Evolutionary conservation across 2,113 vertebrate species (phyloP).

Genomic region (Scomber scombrus): DNA sequence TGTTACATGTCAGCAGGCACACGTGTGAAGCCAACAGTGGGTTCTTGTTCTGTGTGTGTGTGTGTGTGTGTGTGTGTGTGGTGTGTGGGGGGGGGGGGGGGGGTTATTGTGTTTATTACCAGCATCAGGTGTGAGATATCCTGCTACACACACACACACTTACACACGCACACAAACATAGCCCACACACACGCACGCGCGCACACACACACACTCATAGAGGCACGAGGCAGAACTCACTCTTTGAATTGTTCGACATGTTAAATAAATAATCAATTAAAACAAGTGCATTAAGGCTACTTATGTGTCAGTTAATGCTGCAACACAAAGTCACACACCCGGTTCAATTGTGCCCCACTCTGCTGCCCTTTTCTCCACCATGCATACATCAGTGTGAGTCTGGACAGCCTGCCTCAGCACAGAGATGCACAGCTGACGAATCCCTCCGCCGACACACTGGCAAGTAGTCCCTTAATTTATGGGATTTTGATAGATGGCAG

Average conservation of each 20-base stretch:
- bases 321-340: slow-evolving; percentile 26
- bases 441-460: slow-evolving; percentile 83
- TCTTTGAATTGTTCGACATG: slow-evolving; percentile 40
- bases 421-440: slow-evolving; percentile 81
- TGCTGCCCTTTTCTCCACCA: slow-evolving; percentile 61
- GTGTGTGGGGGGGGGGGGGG: not conserved
- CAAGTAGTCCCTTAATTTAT: slow-evolving; percentile 83
- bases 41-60: not conserved
- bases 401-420: slow-evolving; percentile 84
- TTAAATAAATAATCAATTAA: slow-evolving; percentile 12
- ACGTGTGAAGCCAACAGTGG: slow-evolving; percentile 40
- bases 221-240: not conserved
- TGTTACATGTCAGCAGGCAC: slow-evolving; percentile 62
- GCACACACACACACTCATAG: not conserved
- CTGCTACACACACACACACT: slow-evolving; percentile 23
- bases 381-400: slow-evolving; percentile 82
- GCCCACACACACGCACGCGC: not conserved
- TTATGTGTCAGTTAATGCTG: slow-evolving; percentile 28
- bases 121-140: slow-evolving; percentile 65
- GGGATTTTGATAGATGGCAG: slow-evolving; percentile 64
- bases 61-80: slow-evolving; percentile 25
- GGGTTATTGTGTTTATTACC: slow-evolving; percentile 23
- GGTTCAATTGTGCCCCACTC: slow-evolving; percentile 45
- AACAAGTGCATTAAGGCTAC: slow-evolving; percentile 7
- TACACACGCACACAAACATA: slow-evolving; percentile 8